Conservation (phyloP, 2,797 vertebrate species). For the Buceros bicornis region DNA sequence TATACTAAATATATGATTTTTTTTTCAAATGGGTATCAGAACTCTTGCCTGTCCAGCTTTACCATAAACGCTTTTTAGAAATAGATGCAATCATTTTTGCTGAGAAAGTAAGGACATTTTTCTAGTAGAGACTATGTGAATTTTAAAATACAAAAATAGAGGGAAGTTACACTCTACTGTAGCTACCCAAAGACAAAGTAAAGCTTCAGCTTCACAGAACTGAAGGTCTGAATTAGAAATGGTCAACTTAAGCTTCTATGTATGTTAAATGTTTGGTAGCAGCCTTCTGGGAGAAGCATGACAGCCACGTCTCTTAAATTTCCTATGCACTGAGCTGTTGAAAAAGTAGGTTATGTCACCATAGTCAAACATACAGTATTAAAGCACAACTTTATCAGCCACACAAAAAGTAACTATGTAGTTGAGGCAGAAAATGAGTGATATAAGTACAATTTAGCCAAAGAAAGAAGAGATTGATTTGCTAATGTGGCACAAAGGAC, state of each 20-base stretch:
- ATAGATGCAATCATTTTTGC: background rate
- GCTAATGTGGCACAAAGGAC: background rate
- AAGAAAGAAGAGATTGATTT: background rate
- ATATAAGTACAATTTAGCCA: background rate
- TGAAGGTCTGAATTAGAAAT: background rate
- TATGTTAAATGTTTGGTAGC: background rate
- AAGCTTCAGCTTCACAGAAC: background rate
- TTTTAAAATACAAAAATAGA: background rate
- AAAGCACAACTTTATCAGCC: background rate
- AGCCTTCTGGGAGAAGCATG: constrained; percentile 14
- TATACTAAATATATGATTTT: background rate
- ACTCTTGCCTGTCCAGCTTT: background rate
- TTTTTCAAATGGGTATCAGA: background rate
- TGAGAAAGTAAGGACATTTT: background rate
- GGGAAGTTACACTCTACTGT: background rate
- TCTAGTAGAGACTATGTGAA: background rate
- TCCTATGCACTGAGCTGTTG: background rate
- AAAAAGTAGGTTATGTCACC: background rate
- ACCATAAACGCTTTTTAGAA: background rate
- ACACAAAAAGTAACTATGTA: background rate
- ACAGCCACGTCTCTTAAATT: background rate
- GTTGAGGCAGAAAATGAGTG: background rate
- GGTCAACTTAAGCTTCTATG: background rate
- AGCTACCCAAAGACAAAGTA: background rate
- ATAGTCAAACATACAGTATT: background rate